A percentile compares a stretch with the other conserved stretches of the same genome.
phyloP scores from a whole-genome alignment of 2,797 vertebrate genomes.

The Avahi laniger region DNA sequence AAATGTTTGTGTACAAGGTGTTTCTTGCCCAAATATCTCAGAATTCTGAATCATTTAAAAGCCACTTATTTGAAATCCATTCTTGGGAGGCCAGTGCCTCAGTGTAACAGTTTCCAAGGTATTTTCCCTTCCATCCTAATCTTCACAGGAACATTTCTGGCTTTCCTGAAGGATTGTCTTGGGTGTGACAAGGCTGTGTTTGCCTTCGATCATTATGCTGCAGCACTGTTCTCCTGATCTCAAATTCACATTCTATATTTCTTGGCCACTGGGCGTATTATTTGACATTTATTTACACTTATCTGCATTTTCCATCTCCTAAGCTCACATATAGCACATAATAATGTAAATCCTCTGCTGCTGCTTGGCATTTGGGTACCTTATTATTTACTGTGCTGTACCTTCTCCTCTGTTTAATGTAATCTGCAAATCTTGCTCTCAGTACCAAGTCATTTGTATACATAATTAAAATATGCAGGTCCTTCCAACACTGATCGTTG shows the following conservation, averaged over 20 bases:
- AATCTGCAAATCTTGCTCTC: slow-evolving; percentile 56
- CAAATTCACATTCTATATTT: slow-evolving; percentile 44
- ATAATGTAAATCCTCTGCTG: slow-evolving; percentile 56
- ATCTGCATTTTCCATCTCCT: slow-evolving; percentile 67
- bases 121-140: background rate
- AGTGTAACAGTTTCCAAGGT: background rate
- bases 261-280: slow-evolving; percentile 40
- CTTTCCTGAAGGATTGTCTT: background rate
- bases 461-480: slow-evolving; percentile 56
- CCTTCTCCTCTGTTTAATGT: slow-evolving; percentile 11
- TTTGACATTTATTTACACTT: slow-evolving; percentile 73
- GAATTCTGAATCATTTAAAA: background rate
- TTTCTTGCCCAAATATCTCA: background rate
- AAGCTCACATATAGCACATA: slow-evolving; percentile 11
- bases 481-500: slow-evolving; percentile 8
- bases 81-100: background rate
- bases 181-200: background rate
- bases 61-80: background rate
- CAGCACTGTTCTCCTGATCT: background rate
- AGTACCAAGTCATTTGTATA: slow-evolving; percentile 62
- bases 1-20: background rate
- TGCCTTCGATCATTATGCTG: background rate
- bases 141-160: background rate
- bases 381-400: slow-evolving; percentile 35
- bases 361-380: slow-evolving; percentile 35